Evolutionary conservation across 2,888 invertebrate genomes (phyloP).

Genomic region (Glyphotaelius pellucidus): DNA sequence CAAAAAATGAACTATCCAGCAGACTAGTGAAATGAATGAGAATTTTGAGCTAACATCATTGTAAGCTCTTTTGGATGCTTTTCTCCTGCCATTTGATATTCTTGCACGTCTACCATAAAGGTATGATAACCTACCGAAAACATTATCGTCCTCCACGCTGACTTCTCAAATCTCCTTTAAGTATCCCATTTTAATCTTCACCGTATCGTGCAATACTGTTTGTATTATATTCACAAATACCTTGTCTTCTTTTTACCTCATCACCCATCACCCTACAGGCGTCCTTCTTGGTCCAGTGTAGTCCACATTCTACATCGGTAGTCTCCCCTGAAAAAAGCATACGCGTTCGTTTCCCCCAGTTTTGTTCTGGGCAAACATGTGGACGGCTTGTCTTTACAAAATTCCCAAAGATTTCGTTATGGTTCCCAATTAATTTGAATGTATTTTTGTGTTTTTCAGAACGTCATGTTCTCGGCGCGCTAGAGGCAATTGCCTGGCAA

Average conservation of each 20-base stretch:
- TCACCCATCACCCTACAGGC: neutral
- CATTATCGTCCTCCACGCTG: neutral
- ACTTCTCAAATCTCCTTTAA: neutral
- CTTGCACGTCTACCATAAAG: neutral
- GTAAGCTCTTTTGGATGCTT: neutral
- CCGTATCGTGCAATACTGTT: neutral
- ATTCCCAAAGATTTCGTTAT: neutral
- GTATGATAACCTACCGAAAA: neutral
- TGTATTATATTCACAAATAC: neutral
- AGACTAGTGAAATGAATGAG: neutral
- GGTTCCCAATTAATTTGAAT: neutral
- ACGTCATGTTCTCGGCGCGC: neutral
- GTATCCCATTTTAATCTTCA: neutral
- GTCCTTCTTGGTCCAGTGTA: neutral
- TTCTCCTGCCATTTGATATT: neutral
- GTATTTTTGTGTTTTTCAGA: conserved; percentile 5
- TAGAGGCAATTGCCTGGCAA: conserved; percentile 68
- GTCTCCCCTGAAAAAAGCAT: neutral
- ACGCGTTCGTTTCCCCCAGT: neutral
- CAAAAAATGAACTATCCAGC: neutral
- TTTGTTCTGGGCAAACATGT: neutral
- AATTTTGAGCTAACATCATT: neutral
- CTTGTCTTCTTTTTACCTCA: too few relatives aligned
- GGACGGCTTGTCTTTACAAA: neutral
- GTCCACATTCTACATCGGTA: neutral